Evolutionary conservation across 2,797 vertebrate species (phyloP).

Genomic region (Bucorvus abyssinicus): DNA sequence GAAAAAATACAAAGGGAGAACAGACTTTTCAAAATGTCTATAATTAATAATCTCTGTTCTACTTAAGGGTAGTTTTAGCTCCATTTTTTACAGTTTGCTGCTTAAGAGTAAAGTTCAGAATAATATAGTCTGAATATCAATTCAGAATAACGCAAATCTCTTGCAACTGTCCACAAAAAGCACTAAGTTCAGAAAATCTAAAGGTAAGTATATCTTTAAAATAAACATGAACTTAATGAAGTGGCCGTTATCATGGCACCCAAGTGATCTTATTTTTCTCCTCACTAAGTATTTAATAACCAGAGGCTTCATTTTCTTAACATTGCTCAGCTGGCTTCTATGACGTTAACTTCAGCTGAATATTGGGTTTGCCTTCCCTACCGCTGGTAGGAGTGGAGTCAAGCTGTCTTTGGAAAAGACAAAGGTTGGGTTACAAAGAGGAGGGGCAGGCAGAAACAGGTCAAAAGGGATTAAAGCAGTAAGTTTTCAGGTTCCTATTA

Average conservation of each 20-base stretch:
- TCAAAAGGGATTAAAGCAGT: not conserved
- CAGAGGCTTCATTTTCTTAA: not conserved
- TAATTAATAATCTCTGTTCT: not conserved
- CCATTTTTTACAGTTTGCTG: not conserved
- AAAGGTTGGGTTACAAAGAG: not conserved
- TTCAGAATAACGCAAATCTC: not conserved
- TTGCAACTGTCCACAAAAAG: not conserved
- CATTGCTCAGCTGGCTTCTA: not conserved
- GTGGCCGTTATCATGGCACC: not conserved
- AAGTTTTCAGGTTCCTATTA: not conserved
- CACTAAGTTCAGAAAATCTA: not conserved
- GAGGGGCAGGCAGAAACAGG: not conserved
- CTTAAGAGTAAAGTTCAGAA: not conserved
- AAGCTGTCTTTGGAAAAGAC: not conserved
- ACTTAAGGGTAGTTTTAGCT: not conserved
- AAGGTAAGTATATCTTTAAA: not conserved
- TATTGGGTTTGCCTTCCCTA: not conserved
- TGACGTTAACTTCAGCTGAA: not conserved
- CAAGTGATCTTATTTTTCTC: not conserved
- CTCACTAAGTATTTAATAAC: not conserved
- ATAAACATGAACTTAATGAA: not conserved
- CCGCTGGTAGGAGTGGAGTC: not conserved
- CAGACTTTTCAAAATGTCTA: fast-evolving
- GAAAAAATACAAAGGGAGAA: not conserved
- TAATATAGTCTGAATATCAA: no score